These are phyloP conservation scores for Trididemnum nubilum DNA, from an alignment of 23 tunicate genomes.

Conservation along the genomic window DNA sequence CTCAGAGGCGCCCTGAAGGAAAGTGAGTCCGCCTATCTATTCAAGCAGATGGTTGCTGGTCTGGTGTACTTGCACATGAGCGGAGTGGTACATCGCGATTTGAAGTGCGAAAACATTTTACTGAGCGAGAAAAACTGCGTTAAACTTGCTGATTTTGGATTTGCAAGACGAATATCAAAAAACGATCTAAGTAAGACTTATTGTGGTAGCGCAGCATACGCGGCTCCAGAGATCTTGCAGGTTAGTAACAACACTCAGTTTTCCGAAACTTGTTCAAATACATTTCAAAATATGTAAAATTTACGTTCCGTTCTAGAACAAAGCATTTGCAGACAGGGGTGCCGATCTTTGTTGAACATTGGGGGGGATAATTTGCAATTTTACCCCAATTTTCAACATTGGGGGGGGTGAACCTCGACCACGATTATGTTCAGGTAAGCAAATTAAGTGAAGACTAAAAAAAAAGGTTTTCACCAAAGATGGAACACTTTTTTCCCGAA, in stretches of 20 bases:
- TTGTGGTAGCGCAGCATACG: conserved; percentile 94
- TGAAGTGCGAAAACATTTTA: conserved; percentile 90
- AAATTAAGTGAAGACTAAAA: no score
- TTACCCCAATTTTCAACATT: no score
- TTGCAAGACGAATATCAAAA: conserved; percentile 59
- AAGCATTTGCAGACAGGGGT: background rate
- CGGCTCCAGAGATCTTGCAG: conserved; percentile 86
- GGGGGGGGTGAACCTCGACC: no score
- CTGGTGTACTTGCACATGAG: conserved; percentile 61
- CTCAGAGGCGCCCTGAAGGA: conserved; percentile 68
- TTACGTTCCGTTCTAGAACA: no score
- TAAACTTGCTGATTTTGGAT: conserved; percentile 94
- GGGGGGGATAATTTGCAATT: no score
- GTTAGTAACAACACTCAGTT: no score
- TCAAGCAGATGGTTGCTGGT: conserved; percentile 61
- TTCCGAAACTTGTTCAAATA: no score
- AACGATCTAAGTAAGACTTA: conserved; percentile 74
- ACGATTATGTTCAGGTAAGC: no score
- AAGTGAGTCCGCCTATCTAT: conserved; percentile 38
- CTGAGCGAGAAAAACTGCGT: conserved; percentile 50
- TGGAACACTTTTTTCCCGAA: no score
- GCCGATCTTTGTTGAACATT: no score
- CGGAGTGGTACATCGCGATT: conserved; percentile 80
- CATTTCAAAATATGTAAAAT: no score
- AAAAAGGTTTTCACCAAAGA: no score